A percentile compares a stretch with the other conserved stretches of the same genome.
Conservation (phyloP, 2,888 invertebrate species). For the Chironomus tentans region DNA sequence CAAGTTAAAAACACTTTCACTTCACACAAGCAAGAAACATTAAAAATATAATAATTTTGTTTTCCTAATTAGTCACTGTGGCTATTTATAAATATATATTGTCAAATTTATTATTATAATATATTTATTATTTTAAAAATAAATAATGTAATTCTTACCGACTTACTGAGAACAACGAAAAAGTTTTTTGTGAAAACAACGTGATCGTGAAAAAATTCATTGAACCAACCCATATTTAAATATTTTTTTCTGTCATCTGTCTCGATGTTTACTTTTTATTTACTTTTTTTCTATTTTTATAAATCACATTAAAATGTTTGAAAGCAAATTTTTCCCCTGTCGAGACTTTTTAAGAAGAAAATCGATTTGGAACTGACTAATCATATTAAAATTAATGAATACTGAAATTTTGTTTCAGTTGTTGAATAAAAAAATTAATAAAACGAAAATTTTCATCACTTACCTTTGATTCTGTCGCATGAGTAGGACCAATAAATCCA, state of each 20-base stretch:
- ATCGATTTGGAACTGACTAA: background rate
- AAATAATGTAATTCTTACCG: no score
- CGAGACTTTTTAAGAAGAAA: background rate
- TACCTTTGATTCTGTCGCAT: constrained; percentile 22
- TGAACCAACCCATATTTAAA: constrained; percentile 14
- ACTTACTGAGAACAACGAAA: no score
- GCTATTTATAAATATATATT: no score
- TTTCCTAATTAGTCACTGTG: no score
- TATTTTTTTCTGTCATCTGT: constrained; percentile 13
- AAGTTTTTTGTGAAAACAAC: background rate
- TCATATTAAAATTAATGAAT: background rate
- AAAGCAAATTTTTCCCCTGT: background rate
- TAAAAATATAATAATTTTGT: no score
- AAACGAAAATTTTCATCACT: constrained; percentile 21
- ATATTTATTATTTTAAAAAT: no score
- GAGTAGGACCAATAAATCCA: constrained; percentile 23
- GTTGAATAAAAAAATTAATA: background rate
- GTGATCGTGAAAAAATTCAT: background rate
- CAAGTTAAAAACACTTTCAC: no score
- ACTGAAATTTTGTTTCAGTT: background rate
- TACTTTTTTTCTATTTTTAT: background rate
- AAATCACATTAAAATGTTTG: background rate
- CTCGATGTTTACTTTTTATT: constrained; percentile 3
- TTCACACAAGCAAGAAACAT: no score
- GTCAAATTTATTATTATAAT: no score